A percentile compares a stretch with the other conserved stretches of the same genome.
Evolutionary conservation across 2,113 vertebrate species (phyloP).

Genomic region (Dolichotis patagonum): DNA sequence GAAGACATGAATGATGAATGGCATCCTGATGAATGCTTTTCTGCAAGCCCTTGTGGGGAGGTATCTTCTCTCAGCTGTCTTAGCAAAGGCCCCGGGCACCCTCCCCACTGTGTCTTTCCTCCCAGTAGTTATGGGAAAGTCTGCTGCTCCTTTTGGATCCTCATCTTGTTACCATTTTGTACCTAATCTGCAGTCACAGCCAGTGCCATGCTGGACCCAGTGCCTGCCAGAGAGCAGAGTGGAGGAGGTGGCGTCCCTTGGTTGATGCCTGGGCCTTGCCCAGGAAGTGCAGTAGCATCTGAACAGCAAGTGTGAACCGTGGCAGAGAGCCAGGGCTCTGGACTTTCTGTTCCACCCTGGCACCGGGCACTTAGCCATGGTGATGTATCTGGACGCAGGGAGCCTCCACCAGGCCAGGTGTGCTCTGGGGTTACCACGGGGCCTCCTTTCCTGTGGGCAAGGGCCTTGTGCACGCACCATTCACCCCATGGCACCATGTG

Average conservation of each 20-base stretch:
- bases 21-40: no score
- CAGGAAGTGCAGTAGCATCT: rapidly evolving
- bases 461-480: not conserved
- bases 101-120: not conserved
- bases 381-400: constrained; percentile 37
- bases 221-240: not conserved
- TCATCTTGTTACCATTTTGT: rapidly evolving
- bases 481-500: not conserved
- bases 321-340: not conserved
- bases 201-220: not conserved
- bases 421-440: not conserved
- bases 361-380: no score
- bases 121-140: rapidly evolving
- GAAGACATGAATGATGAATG: rapidly evolving
- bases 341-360: not conserved
- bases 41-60: not conserved
- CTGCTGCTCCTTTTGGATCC: not conserved
- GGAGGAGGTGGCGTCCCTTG: rapidly evolving
- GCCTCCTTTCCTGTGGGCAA: not conserved
- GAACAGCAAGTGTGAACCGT: rapidly evolving
- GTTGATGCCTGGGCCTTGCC: not conserved
- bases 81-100: rapidly evolving
- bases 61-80: rapidly evolving
- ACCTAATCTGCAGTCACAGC: rapidly evolving
- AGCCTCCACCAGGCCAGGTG: constrained; percentile 28